Evolutionary conservation across 1,140 invertebrate genomes (phyloP).

Genomic region (Aphelenchoides besseyi): DNA sequence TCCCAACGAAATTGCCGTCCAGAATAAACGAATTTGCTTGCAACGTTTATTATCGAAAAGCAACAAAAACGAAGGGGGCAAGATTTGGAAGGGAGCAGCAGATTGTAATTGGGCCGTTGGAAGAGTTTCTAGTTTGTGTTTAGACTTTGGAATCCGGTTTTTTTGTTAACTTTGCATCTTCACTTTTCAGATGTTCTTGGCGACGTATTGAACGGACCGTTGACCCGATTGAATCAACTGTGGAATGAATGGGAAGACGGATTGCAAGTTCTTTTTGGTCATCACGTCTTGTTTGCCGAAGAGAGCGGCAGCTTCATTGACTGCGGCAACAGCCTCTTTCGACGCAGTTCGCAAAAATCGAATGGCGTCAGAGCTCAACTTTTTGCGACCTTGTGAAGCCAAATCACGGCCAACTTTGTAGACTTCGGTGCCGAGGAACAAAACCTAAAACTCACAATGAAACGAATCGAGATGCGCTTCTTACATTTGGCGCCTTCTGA

Average conservation of each 20-base stretch:
- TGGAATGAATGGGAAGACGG: slow-evolving; percentile 13
- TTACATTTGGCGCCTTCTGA: neutral
- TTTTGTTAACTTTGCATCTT: no score
- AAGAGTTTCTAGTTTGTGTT: no score
- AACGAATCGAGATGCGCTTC: no score
- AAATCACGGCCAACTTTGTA: slow-evolving; percentile 11
- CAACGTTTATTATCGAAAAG: neutral
- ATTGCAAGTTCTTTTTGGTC: neutral
- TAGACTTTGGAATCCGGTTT: no score
- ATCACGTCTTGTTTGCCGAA: slow-evolving; percentile 6
- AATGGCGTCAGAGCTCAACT: neutral
- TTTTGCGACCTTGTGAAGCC: neutral
- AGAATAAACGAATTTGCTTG: neutral
- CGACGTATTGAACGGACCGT: slow-evolving; percentile 9
- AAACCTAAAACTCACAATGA: no score
- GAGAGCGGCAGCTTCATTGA: slow-evolving; percentile 4
- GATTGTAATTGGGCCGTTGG: no score
- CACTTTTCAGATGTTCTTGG: slow-evolving; percentile 1
- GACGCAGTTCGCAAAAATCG: neutral
- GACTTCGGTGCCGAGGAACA: slow-evolving; percentile 4
- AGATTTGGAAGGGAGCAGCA: no score
- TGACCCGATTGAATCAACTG: neutral
- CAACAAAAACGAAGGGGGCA: no score
- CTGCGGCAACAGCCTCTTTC: neutral
- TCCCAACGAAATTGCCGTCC: neutral